A percentile compares a stretch with the other conserved stretches of the same genome.
These are phyloP conservation scores for Palloptera scutellata DNA, from an alignment of 2,888 invertebrate genomes.

Conservation along the genomic window DNA sequence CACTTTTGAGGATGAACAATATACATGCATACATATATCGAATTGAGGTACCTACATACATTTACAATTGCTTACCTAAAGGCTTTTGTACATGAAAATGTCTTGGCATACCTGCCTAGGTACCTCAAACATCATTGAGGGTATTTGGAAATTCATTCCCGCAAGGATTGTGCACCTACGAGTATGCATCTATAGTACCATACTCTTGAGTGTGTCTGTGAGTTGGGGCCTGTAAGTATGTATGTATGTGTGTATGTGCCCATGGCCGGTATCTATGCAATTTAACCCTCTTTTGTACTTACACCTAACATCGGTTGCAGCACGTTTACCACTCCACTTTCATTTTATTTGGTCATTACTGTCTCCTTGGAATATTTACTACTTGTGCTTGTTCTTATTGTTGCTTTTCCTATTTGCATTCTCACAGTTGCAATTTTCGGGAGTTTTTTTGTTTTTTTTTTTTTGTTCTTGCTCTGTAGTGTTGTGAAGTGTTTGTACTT, in stretches of 20 bases:
- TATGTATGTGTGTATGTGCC: neutral
- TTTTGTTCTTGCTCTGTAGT: neutral
- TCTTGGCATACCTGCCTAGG: too few species aligned
- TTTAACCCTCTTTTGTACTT: too few species aligned
- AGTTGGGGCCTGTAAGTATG: too few species aligned
- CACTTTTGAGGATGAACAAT: too few species aligned
- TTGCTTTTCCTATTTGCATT: neutral
- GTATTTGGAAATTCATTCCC: too few species aligned
- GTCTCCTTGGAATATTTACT: constrained; percentile 4
- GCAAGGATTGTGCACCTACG: too few species aligned
- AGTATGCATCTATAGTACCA: neutral
- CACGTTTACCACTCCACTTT: neutral
- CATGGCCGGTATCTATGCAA: neutral
- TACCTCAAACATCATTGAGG: too few species aligned
- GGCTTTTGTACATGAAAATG: too few species aligned
- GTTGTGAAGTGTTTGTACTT: neutral
- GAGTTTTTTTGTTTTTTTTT: neutral
- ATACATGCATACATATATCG: too few species aligned
- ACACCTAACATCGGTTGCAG: neutral
- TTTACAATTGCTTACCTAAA: too few species aligned
- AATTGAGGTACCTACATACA: too few species aligned
- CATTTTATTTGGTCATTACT: constrained; percentile 7
- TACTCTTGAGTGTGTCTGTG: too few species aligned
- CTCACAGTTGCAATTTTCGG: neutral
- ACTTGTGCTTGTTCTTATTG: neutral